Base-by-base conservation (phyloP, 2,797 vertebrate genomes). In the Cryptoblepharus egeriae region DNA sequence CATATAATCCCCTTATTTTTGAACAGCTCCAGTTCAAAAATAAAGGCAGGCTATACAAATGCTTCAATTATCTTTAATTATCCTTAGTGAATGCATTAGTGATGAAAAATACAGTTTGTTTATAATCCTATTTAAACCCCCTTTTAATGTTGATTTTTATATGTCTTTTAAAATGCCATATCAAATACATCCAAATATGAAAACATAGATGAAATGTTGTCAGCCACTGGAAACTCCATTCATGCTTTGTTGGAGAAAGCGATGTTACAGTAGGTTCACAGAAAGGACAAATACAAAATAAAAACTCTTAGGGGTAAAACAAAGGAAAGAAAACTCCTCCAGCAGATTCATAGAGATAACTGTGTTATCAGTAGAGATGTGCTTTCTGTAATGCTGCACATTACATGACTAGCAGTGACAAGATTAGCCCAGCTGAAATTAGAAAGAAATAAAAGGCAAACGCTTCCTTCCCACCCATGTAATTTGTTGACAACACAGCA, bases 401-500 rank as follows among this genome's bases (percentile, higher is more conserved):
- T 52, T 77, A 85, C 26, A 5, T 73, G 22, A 89, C 78, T 89
- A 84, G 75, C 64, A 78, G 11, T 88, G 79, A 60, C 85, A 85
- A 71, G 0, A 82, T 80, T 85, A 79, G 86, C 37, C 77, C 82
- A 55, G 28, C 65, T 89, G 85, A 91, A 88, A 85, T 85, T 83
- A 83, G 68, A 64, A 87, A 89, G 52, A 89, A 89, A 90, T 83
- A 45, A 90, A 89, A 74, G 55, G 63, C 67, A 87, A 83, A 76
- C 77, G 81, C 75, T 75, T 85, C 75, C 16, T 58, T 69, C 72
- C 81, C 39, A 77, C 86, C 76, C 49, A 82, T 77, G 3, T 78
- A 91, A 90, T 91, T 87, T 90, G 80, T 69, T 90, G 82, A 70
- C 69, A 30, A 26, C 68, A 74, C 45, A 76, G 30, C 80, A 32